Evolutionary conservation across 2,113 vertebrate genomes (phyloP), one percentile per base, ranked within the genome.

Genomic region (Burhinus oedicnemus): DNA sequence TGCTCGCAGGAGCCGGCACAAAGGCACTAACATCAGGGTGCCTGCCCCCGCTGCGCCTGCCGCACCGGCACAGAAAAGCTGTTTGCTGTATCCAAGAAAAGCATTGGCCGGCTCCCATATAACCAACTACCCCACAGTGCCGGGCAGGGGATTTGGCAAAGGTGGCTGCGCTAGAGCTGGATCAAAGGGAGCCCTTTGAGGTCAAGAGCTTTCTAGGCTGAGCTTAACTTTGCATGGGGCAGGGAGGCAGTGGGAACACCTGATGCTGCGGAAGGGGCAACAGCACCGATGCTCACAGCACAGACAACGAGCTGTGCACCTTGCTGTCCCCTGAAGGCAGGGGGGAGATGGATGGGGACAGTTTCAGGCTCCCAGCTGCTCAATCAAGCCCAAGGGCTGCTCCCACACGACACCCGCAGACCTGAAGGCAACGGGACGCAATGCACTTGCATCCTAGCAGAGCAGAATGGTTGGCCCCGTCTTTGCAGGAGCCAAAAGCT

Each of bases 241-340:
- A 79, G 70, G 61, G 44, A 91, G 71, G 52, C 65, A 54, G 69
- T 25, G 7, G 65, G 58, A 91, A 55, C 1, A 1, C 15, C 29
- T 40, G 26, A n/a, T 0, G 0, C 57, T 52, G 30, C 7, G 1
- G 21, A 65, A 83, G 9, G 15, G 52, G 26, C 7, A 14, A 27
- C 36, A 51, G 45, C 0, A 0, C 44, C 36, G 29, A 27, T 40
- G 96, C 42, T 71, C 6, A 2, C 74, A 77, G 64, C 71, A 42
- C 13, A 69, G 40, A n/a, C 14, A 26, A 64, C 1, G 2, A 54
- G 83, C 47, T 0, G 0, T 47, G 76, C 3, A n/a, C 36, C 78
- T 57, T 18, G 21, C 77, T 78, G 55, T 65, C 57, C 74, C 80
- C 29, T 70, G 26, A 62, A 47, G 36, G 22, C 51, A 18, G 22